Evolutionary conservation across 37 sponge, comb jelly and placozoan species (phyloP).

Genomic region (Ianthella basta): DNA sequence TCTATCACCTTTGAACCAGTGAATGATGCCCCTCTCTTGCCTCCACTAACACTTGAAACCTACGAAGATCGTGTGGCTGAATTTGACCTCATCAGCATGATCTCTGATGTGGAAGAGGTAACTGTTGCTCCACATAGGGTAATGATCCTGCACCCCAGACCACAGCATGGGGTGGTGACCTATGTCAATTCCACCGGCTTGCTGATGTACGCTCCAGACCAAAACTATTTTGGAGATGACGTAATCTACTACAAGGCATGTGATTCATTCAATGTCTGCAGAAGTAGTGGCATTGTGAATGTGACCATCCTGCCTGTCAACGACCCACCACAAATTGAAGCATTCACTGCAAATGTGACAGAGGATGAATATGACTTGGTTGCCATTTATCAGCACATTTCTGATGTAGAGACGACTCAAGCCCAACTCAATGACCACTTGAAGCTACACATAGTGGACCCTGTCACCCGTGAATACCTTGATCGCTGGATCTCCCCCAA

Average conservation of each 20-base stretch:
- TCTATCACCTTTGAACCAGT: constrained; percentile 47
- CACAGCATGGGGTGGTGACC: constrained; percentile 57
- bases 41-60: constrained; percentile 34
- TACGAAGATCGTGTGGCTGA: constrained; percentile 59
- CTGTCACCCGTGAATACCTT: constrained; percentile 9
- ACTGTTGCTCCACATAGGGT: constrained; percentile 47
- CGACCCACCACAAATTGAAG: constrained; percentile 67
- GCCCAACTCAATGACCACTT: constrained; percentile 29
- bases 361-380: constrained; percentile 90
- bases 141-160: constrained; percentile 40
- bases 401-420: background rate
- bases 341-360: constrained; percentile 50
- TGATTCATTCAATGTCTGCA: constrained; percentile 69
- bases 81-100: constrained; percentile 48
- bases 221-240: constrained; percentile 66
- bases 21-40: constrained; percentile 79
- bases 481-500: constrained; percentile 46
- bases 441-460: constrained; percentile 46
- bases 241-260: constrained; percentile 69
- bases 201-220: constrained; percentile 59
- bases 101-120: constrained; percentile 85
- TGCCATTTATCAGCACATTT: constrained; percentile 45
- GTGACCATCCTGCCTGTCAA: constrained; percentile 72
- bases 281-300: constrained; percentile 42
- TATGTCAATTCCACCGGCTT: constrained; percentile 72